Evolutionary conservation across 2,888 invertebrate species (phyloP).

Genomic region (Andrena marginata): DNA sequence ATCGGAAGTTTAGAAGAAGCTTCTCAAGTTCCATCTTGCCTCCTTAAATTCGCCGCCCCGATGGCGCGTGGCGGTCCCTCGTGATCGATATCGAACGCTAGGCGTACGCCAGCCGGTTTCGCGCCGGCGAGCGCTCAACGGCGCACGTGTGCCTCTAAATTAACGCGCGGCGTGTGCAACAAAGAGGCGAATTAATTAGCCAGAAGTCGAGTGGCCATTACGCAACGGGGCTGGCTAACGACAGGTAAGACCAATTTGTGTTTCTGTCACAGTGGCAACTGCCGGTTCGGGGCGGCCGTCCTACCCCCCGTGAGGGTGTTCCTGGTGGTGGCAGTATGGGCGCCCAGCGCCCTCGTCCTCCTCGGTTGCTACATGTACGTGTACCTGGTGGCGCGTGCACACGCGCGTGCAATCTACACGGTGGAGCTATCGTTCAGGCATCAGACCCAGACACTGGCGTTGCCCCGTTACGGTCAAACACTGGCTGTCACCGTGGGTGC

Average conservation of each 20-base stretch:
- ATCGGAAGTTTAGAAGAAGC: neutral
- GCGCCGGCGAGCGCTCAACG: too few species aligned
- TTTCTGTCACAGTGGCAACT: conserved; percentile 83
- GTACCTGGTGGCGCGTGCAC: conserved; percentile 88
- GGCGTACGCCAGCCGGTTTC: too few species aligned
- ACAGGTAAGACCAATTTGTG: conserved; percentile 34
- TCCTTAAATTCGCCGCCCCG: neutral
- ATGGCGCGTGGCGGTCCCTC: neutral
- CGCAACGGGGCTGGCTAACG: conserved; percentile 27
- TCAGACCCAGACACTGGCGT: conserved; percentile 83
- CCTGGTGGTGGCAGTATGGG: conserved; percentile 87
- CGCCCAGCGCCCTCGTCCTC: conserved; percentile 87
- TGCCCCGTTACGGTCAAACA: conserved; percentile 88
- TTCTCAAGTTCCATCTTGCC: neutral
- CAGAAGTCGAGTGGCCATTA: conserved; percentile 7
- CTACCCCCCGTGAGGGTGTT: conserved; percentile 87
- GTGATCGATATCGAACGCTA: neutral
- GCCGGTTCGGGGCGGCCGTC: conserved; percentile 86
- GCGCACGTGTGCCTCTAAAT: neutral
- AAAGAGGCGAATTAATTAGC: conserved; percentile 17
- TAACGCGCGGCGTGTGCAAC: neutral
- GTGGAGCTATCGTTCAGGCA: conserved; percentile 87
- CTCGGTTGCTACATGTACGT: conserved; percentile 88
- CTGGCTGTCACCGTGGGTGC: conserved; percentile 88
- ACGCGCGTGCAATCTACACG: conserved; percentile 88